phyloP scores from a whole-genome alignment of 2,113 vertebrate genomes.

The Oplegnathus fasciatus region DNA sequence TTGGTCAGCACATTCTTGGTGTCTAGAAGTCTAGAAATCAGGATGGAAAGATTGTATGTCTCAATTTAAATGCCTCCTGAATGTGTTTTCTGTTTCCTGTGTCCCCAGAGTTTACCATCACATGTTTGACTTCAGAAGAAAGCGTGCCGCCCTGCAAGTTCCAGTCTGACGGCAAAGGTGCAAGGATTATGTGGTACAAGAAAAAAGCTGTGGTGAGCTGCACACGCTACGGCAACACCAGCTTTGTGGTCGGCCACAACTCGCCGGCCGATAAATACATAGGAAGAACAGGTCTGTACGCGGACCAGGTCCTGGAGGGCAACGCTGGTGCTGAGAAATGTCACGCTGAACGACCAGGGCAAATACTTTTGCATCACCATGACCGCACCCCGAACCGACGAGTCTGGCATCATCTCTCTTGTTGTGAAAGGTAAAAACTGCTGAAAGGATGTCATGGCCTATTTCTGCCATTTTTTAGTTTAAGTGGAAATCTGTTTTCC shows the following conservation, averaged over 20 bases:
- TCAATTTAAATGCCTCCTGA: not conserved
- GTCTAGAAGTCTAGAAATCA: too few relatives aligned
- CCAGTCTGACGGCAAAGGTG: slow-evolving; percentile 27
- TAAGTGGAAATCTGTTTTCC: too few relatives aligned
- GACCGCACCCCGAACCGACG: not conserved
- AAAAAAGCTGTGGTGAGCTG: slow-evolving; percentile 19
- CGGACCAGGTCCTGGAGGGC: slow-evolving; percentile 26
- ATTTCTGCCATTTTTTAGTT: too few relatives aligned
- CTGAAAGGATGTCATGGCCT: not conserved
- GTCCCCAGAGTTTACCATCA: not conserved
- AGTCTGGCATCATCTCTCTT: slow-evolving; percentile 14
- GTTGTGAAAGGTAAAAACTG: slow-evolving; percentile 11
- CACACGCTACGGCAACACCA: slow-evolving; percentile 38
- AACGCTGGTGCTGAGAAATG: slow-evolving; percentile 38
- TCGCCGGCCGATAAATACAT: slow-evolving; percentile 1
- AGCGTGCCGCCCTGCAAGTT: slow-evolving; percentile 38
- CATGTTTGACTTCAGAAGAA: not conserved
- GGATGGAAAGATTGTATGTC: too few relatives aligned
- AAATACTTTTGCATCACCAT: slow-evolving; percentile 38
- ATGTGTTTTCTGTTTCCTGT: not conserved
- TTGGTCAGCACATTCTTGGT: too few relatives aligned
- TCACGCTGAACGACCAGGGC: slow-evolving; percentile 13
- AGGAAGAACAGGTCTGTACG: slow-evolving; percentile 6
- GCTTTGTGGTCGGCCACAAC: slow-evolving; percentile 23
- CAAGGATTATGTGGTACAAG: slow-evolving; percentile 44